Evolutionary conservation across 2,113 vertebrate species (phyloP), one percentile per base, ranked within the genome.

Genomic region (Galbula dea): DNA sequence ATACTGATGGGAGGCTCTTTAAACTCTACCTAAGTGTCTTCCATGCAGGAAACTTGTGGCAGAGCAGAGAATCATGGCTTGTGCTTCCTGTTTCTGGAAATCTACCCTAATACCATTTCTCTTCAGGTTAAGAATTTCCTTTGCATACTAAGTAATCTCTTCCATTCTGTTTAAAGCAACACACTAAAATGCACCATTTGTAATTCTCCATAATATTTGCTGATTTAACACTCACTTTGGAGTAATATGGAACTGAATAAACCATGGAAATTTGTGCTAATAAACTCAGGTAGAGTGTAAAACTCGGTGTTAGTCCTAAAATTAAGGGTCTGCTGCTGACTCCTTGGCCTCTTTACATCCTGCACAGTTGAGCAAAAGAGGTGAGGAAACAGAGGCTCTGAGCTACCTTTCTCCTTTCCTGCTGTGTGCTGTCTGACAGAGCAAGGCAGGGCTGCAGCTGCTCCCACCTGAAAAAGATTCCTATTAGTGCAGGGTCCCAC

Each of bases 181-280:
- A 82, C n/a, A 88, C 77, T 94, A 86, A 95, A 94, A 87, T 61
- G 63, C 46, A 87, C 71, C 49, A 69, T 87, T 96, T 92, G 49
- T 90, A 90, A 34, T 91, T 71, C 77, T 84, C 45, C 46, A 85
- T 71, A 79, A 10, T 89, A 87, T 89, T 90, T 93, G 66, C 71
- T 96, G 87, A 91, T 94, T 93, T 93, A 95, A 93, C 86, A 83
- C 81, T 95, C 82, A 92, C 75, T 95, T 94, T 94, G 83, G 36
- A 89, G 79, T 73, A 92, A 91, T 83, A 83, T 15, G 48, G 59
- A 85, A 85, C 71, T 79, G 84, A 93, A 96, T 87, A 93, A 94
- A 92, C 62, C 63, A 71, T 16, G 54, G 74, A 90, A 93, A 94
- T 92, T 76, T 85, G 49, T 1, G 4, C 87, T 92, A 92, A 93